Percentiles rank a stretch among this genome's conserved stretches.
phyloP scores from a whole-genome alignment of 2,797 vertebrate species.

The Acanthornis magna region DNA sequence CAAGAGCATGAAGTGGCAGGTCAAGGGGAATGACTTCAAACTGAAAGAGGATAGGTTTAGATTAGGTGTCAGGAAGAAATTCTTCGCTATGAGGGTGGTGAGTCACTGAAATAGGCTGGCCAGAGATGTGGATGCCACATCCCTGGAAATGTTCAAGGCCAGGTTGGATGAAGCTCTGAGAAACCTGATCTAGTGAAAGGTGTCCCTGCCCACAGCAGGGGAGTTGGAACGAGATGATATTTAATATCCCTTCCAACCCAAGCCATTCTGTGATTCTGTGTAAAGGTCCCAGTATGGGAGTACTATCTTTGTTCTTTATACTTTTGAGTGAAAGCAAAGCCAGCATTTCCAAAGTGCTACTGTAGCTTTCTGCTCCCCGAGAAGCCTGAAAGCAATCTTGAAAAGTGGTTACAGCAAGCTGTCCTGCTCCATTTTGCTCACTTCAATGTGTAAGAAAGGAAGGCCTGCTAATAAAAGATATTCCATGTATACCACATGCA shows the following conservation, averaged over 20 bases:
- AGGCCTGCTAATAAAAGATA: not conserved
- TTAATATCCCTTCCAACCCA: not conserved
- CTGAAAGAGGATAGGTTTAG: not conserved
- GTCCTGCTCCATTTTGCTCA: not conserved
- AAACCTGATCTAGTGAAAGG: not conserved
- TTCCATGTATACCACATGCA: not conserved
- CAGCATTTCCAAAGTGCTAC: not conserved
- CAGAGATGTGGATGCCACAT: not conserved
- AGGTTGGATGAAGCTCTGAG: not conserved
- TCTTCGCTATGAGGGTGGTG: not conserved
- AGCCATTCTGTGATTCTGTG: not conserved
- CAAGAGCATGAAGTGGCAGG: not conserved
- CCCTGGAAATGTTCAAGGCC: not conserved
- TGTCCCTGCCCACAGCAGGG: not conserved
- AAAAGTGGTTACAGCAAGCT: not conserved
- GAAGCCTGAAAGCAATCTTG: not conserved
- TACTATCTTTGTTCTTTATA: not conserved
- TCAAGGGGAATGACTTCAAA: not conserved
- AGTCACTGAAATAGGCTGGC: not conserved
- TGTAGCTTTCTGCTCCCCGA: not conserved
- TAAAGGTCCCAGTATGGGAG: not conserved
- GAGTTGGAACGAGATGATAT: not conserved
- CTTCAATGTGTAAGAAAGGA: not conserved
- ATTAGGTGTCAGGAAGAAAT: not conserved
- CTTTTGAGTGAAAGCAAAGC: not conserved